Evolutionary conservation across 2,888 invertebrate species (phyloP), one percentile per base, ranked within the genome.

Genomic region (Malacosoma neustria): DNA sequence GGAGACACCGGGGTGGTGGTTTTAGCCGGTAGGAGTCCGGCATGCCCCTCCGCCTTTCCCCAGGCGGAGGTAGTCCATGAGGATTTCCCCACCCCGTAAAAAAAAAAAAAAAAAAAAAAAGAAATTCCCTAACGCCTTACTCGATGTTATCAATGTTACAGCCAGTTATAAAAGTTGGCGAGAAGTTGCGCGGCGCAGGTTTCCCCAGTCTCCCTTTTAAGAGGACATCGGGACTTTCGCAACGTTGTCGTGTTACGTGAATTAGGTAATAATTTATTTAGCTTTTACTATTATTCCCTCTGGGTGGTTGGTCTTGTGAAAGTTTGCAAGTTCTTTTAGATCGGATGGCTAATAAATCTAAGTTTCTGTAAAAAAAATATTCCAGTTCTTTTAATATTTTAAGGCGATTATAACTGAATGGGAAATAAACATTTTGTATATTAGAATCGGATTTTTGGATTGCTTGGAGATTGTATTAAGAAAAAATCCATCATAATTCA

Each of bases 181-280:
- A 49, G 59, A 60, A 55, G 57, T 53, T 57, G 52, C 57, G 64
- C 44, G 57, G 50, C 60, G 65, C 22, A 65, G 48, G 50, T 50
- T 56, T 48, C 51, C 55, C 53, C 48, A 42, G 51, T 48, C 50
- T 49, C 56, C 51, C 51, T 43, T 45, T 39, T 34, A 42, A 53
- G 61, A 59, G 39, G 48, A 49, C 38, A 49, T 22, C 2, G 22
- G 22, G 63, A 64, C 54, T 71, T 64, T 55, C 44, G 49, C 51
- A 69, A 64, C 52, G 47, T 57, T 58, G 60, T 54, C 53, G 46
- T 61, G 66, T 69, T 61, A 67, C 61, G 59, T 38, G 60, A 57
- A 76, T 76, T 71, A 65, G 62, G 67, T 72, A 75, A 75, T 73
- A 64, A 71, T 71, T 72, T 67, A 61, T 69, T 65, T 54, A 48